These are phyloP conservation scores for Notothenia coriiceps DNA, from an alignment of 2,113 vertebrate genomes.

Conservation along the genomic window DNA sequence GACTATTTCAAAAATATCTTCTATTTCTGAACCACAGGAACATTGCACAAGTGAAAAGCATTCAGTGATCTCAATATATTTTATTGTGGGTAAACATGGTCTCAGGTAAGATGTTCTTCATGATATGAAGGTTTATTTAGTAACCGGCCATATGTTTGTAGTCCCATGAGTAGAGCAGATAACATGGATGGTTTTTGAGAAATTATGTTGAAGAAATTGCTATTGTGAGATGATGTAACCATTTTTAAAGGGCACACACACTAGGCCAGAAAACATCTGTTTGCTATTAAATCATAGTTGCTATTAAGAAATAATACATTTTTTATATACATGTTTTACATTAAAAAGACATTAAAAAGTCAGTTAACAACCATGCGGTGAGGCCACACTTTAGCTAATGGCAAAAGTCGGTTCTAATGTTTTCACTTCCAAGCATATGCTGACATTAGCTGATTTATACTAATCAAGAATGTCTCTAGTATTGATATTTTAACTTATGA, in stretches of 20 bases:
- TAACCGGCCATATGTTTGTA: conserved; percentile 8
- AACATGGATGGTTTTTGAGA: conserved; percentile 12
- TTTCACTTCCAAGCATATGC: too few species aligned
- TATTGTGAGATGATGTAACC: not conserved
- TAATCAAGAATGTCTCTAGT: too few species aligned
- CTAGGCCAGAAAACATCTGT: too few species aligned
- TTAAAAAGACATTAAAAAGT: too few species aligned
- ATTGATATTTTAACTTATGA: too few species aligned
- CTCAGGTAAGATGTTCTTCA: conserved; percentile 20
- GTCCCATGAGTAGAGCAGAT: conserved; percentile 15
- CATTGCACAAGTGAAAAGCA: conserved; percentile 7
- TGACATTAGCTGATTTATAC: too few species aligned
- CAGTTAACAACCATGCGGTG: too few species aligned
- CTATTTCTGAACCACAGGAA: conserved; percentile 19
- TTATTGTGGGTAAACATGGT: conserved; percentile 41
- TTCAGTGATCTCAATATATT: conserved; percentile 30
- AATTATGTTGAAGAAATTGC: not conserved
- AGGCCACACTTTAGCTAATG: too few species aligned
- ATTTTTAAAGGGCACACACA: not conserved
- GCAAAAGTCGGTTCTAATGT: too few species aligned
- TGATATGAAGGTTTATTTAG: conserved; percentile 9
- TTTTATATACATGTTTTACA: too few species aligned
- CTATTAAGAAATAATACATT: too few species aligned
- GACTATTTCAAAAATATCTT: conserved; percentile 43
- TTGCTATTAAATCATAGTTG: too few species aligned